Conservation (phyloP, 2,797 vertebrate species). For the Tympanoctomys barrerae region DNA sequence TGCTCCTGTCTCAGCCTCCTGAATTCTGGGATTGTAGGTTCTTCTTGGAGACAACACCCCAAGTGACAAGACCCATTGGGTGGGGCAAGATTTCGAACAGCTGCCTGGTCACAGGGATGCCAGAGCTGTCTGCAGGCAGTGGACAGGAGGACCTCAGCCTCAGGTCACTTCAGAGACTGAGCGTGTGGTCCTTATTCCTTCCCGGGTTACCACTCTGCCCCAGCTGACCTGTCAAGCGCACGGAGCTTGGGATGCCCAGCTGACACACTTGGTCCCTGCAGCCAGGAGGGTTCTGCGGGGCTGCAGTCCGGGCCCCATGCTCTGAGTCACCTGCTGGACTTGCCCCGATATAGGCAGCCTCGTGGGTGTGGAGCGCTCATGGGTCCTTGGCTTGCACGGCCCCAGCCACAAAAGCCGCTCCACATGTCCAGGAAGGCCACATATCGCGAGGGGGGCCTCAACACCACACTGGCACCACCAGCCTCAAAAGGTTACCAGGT, state of each 20-base stretch:
- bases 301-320: background rate
- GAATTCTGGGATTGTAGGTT: no score
- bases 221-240: background rate
- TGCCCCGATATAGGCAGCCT: background rate
- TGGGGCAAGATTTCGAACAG: background rate
- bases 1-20: no score
- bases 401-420: fast-evolving
- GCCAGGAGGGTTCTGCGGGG: background rate
- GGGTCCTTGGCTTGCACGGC: background rate
- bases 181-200: background rate
- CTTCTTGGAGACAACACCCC: background rate
- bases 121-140: background rate
- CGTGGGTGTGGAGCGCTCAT: background rate
- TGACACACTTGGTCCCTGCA: background rate
- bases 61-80: no score
- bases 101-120: background rate
- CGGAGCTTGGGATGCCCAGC: no score
- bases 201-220: background rate
- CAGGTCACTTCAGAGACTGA: background rate
- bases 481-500: background rate
- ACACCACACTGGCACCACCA: background rate
- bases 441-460: background rate
- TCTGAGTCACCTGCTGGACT: background rate
- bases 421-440: background rate
- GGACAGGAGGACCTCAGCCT: background rate